phyloP scores from a whole-genome alignment of 1,140 invertebrate genomes.

The Anastrepha ludens region DNA sequence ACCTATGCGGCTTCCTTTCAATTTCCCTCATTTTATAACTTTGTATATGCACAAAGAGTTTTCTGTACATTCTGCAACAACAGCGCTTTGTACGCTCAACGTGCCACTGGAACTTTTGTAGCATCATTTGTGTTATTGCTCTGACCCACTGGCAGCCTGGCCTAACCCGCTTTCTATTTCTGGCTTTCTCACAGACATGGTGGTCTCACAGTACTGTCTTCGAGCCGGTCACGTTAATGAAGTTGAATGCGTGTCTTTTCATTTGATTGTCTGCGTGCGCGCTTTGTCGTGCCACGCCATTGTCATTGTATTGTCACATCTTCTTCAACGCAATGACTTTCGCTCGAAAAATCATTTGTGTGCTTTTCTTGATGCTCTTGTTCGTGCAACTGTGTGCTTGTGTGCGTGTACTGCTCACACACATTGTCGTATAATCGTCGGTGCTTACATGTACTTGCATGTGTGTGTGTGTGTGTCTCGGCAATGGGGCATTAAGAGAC shows the following conservation, averaged over 20 bases:
- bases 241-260: slow-evolving; percentile 23
- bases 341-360: neutral
- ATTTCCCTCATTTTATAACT: too few species aligned
- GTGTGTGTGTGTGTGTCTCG: neutral
- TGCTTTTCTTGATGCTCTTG: neutral
- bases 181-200: neutral
- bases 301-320: neutral
- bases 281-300: neutral
- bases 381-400: neutral
- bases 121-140: neutral
- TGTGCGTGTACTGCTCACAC: neutral
- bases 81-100: neutral
- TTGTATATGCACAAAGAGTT: neutral
- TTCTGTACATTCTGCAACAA: neutral
- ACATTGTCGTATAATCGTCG: slow-evolving; percentile 28
- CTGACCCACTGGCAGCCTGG: neutral
- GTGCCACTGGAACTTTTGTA: neutral
- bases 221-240: slow-evolving; percentile 36
- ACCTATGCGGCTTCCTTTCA: too few species aligned
- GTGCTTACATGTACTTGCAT: neutral
- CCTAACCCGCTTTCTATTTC: neutral
- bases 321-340: neutral
- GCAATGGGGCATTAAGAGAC: slow-evolving; percentile 38
- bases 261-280: slow-evolving; percentile 29
- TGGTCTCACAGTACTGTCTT: slow-evolving; percentile 5